A percentile compares a stretch with the other conserved stretches of the same genome.
These are phyloP conservation scores for Heteronetta atricapilla DNA, from an alignment of 2,113 vertebrate species.

Conservation along the genomic window DNA sequence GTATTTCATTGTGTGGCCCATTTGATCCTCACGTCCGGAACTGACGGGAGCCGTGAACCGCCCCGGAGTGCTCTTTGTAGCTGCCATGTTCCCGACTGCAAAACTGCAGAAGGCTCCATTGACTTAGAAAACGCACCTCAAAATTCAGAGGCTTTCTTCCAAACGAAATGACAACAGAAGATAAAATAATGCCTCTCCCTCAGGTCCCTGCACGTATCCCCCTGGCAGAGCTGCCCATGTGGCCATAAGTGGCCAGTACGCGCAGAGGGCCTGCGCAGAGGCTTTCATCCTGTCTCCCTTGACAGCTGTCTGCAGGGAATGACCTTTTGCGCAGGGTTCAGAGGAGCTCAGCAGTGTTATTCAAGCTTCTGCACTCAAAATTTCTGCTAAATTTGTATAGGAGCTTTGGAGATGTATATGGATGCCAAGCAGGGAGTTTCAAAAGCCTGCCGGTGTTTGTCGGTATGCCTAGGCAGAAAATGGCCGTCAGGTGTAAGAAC, in stretches of 20 bases:
- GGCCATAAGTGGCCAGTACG: neutral
- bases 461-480: neutral
- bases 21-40: conserved; percentile 62
- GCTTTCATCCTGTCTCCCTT: neutral
- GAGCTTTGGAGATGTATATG: neutral
- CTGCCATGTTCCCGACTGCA: neutral
- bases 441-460: neutral
- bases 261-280: neutral
- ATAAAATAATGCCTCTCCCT: neutral
- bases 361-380: neutral
- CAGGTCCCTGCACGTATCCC: neutral
- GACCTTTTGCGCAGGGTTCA: neutral
- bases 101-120: neutral
- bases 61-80: neutral
- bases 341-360: neutral
- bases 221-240: fast-evolving
- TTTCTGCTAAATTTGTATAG: neutral
- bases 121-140: neutral
- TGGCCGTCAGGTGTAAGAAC: neutral
- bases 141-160: neutral
- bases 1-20: conserved; percentile 58
- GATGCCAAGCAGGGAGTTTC: neutral
- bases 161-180: neutral
- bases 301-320: neutral
- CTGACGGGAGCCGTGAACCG: conserved; percentile 46